Conservation (phyloP, 2,797 vertebrate species). For the Enteromius mattozi region DNA sequence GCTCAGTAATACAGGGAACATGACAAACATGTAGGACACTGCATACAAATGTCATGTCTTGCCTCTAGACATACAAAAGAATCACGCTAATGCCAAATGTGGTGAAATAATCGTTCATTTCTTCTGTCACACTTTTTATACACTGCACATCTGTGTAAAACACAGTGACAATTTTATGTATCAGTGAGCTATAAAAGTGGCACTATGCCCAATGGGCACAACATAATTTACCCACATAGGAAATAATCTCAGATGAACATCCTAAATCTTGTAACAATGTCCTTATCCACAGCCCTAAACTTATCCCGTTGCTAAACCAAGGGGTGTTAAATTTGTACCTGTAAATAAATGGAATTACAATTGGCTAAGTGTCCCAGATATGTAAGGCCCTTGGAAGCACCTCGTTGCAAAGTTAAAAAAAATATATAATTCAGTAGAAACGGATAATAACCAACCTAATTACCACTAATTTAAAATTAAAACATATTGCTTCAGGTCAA, state of each 20-base stretch:
- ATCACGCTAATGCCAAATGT: neutral
- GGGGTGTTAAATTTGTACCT: neutral
- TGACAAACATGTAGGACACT: constrained; percentile 1
- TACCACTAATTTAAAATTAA: neutral
- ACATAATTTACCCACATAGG: constrained; percentile 5
- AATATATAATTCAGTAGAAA: neutral
- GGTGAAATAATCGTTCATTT: constrained; percentile 17
- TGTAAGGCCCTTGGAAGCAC: neutral
- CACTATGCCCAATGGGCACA: neutral
- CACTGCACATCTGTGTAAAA: constrained; percentile 3
- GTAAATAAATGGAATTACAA: neutral
- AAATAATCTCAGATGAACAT: constrained; percentile 1
- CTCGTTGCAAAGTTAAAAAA: neutral
- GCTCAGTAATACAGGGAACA: neutral
- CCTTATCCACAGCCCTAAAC: neutral
- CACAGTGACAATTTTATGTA: constrained; percentile 12
- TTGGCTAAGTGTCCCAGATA: neutral
- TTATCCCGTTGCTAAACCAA: neutral
- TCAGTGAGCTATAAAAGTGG: constrained; percentile 22
- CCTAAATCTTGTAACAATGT: neutral
- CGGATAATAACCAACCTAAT: neutral
- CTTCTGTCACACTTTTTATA: neutral
- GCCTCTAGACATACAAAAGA: constrained; percentile 25
- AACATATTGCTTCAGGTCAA: neutral
- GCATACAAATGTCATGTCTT: constrained; percentile 32